Conservation (phyloP, 2,888 invertebrate genomes). For the Lutraria lutraria region DNA sequence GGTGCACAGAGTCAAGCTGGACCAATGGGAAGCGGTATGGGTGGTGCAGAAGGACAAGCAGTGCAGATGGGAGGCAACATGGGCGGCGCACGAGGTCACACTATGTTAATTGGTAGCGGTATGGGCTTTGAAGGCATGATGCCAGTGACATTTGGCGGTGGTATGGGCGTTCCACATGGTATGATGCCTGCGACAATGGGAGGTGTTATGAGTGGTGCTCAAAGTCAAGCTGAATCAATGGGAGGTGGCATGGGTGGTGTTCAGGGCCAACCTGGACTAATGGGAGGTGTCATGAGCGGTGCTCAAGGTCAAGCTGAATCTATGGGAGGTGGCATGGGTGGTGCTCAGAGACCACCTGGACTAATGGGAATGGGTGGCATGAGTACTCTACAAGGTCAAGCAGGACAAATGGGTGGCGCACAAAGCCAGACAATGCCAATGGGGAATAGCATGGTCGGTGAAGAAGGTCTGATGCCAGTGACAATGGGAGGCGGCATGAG, state of each 20-base stretch:
- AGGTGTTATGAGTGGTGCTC: neutral
- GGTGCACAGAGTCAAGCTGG: neutral
- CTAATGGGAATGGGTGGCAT: neutral
- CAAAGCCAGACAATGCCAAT: neutral
- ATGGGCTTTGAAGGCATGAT: too few relatives aligned
- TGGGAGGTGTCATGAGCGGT: neutral
- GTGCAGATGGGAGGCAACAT: constrained; percentile 1
- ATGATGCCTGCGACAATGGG: too few relatives aligned
- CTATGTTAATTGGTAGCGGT: neutral
- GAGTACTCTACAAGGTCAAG: neutral
- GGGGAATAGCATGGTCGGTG: neutral
- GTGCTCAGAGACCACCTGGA: neutral
- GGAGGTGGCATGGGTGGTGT: neutral
- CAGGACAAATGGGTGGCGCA: constrained; percentile 8
- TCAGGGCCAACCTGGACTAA: neutral
- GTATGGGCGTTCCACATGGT: neutral
- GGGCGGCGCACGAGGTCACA: neutral
- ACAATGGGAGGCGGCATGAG: constrained; percentile 6
- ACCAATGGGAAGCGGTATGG: neutral
- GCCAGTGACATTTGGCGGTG: neutral
- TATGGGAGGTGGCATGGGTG: neutral
- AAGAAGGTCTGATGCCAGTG: neutral
- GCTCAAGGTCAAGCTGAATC: neutral
- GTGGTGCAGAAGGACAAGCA: constrained; percentile 4
- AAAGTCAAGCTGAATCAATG: neutral